Conservation (phyloP, 2,888 invertebrate species). For the Synergus itoensis region DNA sequence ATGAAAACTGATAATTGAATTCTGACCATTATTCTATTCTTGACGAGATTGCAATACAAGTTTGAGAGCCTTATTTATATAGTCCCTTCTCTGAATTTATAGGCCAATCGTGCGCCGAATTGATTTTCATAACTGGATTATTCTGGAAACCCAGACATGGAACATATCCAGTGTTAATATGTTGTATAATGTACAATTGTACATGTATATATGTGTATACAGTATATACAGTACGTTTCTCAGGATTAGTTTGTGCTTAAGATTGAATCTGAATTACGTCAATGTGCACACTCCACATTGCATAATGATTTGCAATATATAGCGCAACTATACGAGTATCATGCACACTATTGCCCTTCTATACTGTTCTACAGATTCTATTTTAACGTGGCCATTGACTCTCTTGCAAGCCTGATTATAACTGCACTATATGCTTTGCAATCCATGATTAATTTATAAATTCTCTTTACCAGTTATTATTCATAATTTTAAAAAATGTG, state of each 20-base stretch:
- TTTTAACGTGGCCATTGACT: constrained; percentile 15
- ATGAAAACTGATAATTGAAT: not conserved
- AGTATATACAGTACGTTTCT: constrained; percentile 50
- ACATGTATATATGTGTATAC: not conserved
- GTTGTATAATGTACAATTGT: too few relatives aligned
- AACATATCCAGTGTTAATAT: not conserved
- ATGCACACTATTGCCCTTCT: constrained; percentile 18
- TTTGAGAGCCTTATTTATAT: not conserved
- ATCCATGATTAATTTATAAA: not conserved
- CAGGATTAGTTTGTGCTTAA: constrained; percentile 61
- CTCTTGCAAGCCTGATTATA: constrained; percentile 3
- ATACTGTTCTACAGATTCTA: constrained; percentile 11
- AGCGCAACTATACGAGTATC: constrained; percentile 53
- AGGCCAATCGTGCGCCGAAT: constrained; percentile 25
- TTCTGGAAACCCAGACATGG: constrained; percentile 2
- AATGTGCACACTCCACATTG: constrained; percentile 62
- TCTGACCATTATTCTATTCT: not conserved
- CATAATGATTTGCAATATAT: constrained; percentile 62
- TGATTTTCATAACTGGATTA: constrained; percentile 34
- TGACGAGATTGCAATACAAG: not conserved
- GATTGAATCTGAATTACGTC: constrained; percentile 69
- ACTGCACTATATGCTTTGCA: not conserved
- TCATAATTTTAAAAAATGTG: too few relatives aligned
- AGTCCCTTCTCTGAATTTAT: constrained; percentile 8
- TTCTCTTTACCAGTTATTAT: not conserved